phyloP scores from a whole-genome alignment of 2,888 invertebrate genomes.

The Listrodromus nycthemerus region DNA sequence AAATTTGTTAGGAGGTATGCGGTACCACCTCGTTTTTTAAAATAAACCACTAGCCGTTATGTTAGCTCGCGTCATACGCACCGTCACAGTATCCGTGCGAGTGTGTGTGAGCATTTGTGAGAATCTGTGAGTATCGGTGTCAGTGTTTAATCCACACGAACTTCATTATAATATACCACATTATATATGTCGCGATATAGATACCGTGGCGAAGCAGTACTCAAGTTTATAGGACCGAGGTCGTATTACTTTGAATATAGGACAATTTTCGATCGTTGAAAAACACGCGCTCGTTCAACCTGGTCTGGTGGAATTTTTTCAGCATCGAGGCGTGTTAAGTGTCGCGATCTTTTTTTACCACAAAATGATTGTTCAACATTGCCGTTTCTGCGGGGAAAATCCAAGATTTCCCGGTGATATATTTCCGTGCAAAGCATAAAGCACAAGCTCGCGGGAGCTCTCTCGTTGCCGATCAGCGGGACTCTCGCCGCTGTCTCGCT shows the following conservation, averaged over 20 bases:
- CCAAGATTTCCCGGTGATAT: constrained; percentile 44
- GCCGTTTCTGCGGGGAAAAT: neutral
- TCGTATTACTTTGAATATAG: constrained; percentile 4
- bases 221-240: neutral
- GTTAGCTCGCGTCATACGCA: too few species aligned
- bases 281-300: neutral
- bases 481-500: constrained; percentile 47
- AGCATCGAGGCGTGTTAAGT: neutral
- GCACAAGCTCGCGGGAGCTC: constrained; percentile 24
- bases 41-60: neutral
- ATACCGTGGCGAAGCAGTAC: neutral
- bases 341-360: neutral
- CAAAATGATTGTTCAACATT: neutral
- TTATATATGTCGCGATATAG: neutral
- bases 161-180: neutral
- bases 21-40: constrained; percentile 15
- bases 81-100: too few species aligned
- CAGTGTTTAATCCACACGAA: neutral
- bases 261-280: neutral
- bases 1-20: constrained; percentile 22
- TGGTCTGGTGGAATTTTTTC: constrained; percentile 31
- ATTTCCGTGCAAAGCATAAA: constrained; percentile 22
- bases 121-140: too few species aligned
- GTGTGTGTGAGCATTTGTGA: too few species aligned
- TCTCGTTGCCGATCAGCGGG: constrained; percentile 51